Percentiles rank a stretch among this genome's conserved stretches.
phyloP scores from a whole-genome alignment of 2,113 vertebrate species.

The Varanus salvator region DNA sequence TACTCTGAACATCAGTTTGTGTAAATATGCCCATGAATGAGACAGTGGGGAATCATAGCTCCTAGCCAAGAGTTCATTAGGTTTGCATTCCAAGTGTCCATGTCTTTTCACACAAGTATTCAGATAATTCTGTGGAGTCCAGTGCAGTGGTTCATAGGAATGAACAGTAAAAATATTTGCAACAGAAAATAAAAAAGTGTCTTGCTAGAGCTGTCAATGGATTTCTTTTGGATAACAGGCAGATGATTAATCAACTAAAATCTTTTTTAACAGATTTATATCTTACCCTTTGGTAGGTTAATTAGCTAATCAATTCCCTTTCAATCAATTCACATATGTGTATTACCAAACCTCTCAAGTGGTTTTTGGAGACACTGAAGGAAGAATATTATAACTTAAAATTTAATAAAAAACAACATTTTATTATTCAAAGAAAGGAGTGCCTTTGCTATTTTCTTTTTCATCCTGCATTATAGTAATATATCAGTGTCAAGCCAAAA shows the following conservation, averaged over 20 bases:
- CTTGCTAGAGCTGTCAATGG: background rate
- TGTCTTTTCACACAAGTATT: background rate
- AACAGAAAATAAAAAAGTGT: background rate
- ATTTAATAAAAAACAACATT: background rate
- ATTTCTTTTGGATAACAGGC: background rate
- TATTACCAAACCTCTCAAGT: background rate
- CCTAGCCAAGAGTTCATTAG: background rate
- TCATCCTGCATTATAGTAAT: background rate
- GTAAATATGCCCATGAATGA: background rate
- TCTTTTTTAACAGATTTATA: background rate
- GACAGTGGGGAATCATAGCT: background rate
- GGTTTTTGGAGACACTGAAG: background rate
- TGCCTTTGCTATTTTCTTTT: background rate
- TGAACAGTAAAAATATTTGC: background rate
- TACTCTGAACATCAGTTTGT: background rate
- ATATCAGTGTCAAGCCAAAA: background rate
- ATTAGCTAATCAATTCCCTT: background rate
- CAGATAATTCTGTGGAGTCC: background rate
- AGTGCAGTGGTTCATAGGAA: background rate
- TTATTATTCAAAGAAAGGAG: background rate
- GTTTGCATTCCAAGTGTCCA: background rate
- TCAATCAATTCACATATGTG: background rate
- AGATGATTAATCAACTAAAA: background rate
- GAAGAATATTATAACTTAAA: background rate
- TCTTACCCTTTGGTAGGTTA: background rate